Conservation (phyloP, 2,797 vertebrate genomes). For the Hippocampus kuda region DNA sequence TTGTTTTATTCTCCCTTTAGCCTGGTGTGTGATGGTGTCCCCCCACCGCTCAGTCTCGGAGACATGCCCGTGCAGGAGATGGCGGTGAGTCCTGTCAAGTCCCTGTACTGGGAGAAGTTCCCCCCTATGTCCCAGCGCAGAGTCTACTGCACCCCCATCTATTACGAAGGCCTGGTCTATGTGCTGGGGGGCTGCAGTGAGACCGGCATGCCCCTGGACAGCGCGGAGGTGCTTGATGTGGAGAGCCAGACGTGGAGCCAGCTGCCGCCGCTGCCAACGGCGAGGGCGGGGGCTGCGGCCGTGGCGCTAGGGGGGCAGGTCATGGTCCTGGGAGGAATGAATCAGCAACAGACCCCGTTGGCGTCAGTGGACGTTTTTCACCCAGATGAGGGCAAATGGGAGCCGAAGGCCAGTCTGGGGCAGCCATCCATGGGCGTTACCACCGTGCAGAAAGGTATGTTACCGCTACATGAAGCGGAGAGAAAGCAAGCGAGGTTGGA, state of each 20-base stretch:
- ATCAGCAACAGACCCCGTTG: slow-evolving; percentile 81
- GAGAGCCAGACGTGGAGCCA: slow-evolving; percentile 78
- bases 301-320: slow-evolving; percentile 78
- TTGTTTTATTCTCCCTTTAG: background rate
- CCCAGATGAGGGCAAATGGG: slow-evolving; percentile 89
- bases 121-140: slow-evolving; percentile 83
- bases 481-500: slow-evolving; percentile 27
- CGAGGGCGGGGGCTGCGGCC: slow-evolving; percentile 79
- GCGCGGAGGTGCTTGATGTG: slow-evolving; percentile 78
- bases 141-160: slow-evolving; percentile 84
- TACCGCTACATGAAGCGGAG: background rate
- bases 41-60: slow-evolving; percentile 47
- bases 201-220: slow-evolving; percentile 77
- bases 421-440: slow-evolving; percentile 94
- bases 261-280: slow-evolving; percentile 76
- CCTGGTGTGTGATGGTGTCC: slow-evolving; percentile 57
- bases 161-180: slow-evolving; percentile 80
- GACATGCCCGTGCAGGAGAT: slow-evolving; percentile 76
- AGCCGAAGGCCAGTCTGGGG: slow-evolving; percentile 78
- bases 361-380: slow-evolving; percentile 87
- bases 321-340: slow-evolving; percentile 89
- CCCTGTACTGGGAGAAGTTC: slow-evolving; percentile 83
- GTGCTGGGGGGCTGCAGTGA: slow-evolving; percentile 89
- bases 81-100: slow-evolving; percentile 74
- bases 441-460: slow-evolving; percentile 81